These are phyloP conservation scores for Drosophila suboccidentalis DNA, from an alignment of 2,888 invertebrate genomes.

Conservation along the genomic window DNA sequence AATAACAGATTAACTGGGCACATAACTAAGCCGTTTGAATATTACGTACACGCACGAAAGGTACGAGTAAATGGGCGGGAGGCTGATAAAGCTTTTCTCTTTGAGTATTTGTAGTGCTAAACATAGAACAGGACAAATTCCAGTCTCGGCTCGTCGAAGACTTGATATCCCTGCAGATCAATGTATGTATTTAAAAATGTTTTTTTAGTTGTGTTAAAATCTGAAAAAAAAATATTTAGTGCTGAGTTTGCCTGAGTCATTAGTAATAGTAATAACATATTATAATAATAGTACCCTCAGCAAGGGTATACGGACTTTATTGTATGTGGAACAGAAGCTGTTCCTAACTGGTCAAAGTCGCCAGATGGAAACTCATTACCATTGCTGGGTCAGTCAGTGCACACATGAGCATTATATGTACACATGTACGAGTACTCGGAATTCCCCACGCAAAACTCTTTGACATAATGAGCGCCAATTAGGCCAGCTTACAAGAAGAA, in stretches of 20 bases:
- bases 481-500: conserved; percentile 64
- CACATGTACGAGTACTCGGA: conserved; percentile 46
- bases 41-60: conserved; percentile 32
- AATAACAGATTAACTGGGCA: conserved; percentile 36
- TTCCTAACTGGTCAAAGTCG: conserved; percentile 20
- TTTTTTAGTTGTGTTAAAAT: too few relatives aligned
- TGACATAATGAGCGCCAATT: conserved; percentile 76
- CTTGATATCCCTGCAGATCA: background rate
- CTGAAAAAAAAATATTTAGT: too few relatives aligned
- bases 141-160: background rate
- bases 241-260: too few relatives aligned
- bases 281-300: background rate
- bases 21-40: conserved; percentile 31
- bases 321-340: background rate
- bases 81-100: background rate
- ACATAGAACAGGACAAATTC: background rate
- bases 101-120: background rate
- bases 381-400: conserved; percentile 15
- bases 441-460: conserved; percentile 78
- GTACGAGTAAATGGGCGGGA: background rate
- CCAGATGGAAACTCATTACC: conserved; percentile 47
- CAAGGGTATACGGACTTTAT: background rate
- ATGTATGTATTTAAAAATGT: too few relatives aligned
- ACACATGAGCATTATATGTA: conserved; percentile 64
- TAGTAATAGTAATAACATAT: too few relatives aligned